Evolutionary conservation across 2,888 invertebrate species (phyloP).

Genomic region (Heliothis peltigera): DNA sequence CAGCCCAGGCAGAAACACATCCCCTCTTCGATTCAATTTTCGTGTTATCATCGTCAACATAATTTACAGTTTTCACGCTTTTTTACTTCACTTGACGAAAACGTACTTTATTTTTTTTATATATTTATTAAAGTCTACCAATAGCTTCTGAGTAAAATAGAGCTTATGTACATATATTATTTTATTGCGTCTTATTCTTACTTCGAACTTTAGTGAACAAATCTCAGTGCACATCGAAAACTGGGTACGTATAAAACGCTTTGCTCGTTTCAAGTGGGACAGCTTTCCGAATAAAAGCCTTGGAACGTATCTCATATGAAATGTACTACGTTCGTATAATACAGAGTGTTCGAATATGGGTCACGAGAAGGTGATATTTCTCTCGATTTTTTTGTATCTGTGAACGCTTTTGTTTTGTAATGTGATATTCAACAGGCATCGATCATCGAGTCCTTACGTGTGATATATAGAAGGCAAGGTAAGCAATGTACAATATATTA

Average conservation of each 20-base stretch:
- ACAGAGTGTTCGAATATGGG: slow-evolving; percentile 35
- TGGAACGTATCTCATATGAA: slow-evolving; percentile 28
- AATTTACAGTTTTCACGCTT: too few relatives aligned
- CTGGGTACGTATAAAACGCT: slow-evolving; percentile 24
- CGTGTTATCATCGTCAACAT: too few relatives aligned
- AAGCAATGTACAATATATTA: neutral
- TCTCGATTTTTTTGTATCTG: slow-evolving; percentile 15
- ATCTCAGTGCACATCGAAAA: slow-evolving; percentile 3
- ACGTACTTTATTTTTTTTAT: too few relatives aligned
- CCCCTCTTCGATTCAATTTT: too few relatives aligned
- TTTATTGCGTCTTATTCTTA: too few relatives aligned
- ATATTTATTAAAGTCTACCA: too few relatives aligned
- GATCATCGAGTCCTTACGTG: slow-evolving; percentile 7
- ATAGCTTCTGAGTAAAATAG: too few relatives aligned
- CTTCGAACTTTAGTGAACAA: neutral
- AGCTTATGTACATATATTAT: too few relatives aligned
- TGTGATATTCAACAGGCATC: slow-evolving; percentile 34
- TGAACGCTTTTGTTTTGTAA: slow-evolving; percentile 33
- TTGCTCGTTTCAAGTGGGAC: slow-evolving; percentile 26
- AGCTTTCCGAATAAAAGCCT: slow-evolving; percentile 27
- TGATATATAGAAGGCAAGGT: neutral
- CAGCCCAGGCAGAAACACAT: too few relatives aligned
- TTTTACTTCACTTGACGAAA: too few relatives aligned
- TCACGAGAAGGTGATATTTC: slow-evolving; percentile 39
- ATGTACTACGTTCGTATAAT: slow-evolving; percentile 16